Conservation (phyloP, 2,113 vertebrate species). For the Lathamus discolor region DNA sequence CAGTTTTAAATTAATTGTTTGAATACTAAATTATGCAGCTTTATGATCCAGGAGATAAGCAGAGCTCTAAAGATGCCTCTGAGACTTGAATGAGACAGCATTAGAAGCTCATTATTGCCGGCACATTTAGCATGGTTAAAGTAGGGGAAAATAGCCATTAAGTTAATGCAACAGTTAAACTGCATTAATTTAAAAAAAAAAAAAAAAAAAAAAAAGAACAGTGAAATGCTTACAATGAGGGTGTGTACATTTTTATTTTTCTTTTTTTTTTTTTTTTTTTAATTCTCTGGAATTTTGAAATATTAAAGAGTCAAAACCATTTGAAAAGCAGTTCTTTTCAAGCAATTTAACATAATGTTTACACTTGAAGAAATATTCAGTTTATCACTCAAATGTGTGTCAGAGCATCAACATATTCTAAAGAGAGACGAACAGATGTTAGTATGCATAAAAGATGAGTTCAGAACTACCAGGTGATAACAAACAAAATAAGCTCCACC, state of each 20-base stretch:
- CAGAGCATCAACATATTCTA: not conserved
- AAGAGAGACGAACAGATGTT: constrained; percentile 38
- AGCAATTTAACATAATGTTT: not conserved
- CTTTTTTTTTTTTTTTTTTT: not conserved
- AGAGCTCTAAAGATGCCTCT: constrained; percentile 80
- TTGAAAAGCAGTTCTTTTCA: not conserved
- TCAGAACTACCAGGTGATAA: not conserved
- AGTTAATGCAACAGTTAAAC: constrained; percentile 85
- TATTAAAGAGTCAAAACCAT: constrained; percentile 3
- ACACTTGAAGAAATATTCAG: not conserved
- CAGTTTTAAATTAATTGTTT: constrained; percentile 83
- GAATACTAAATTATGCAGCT: constrained; percentile 83
- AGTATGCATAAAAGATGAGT: constrained; percentile 4
- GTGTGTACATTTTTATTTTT: not conserved
- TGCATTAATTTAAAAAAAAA: constrained; percentile 80
- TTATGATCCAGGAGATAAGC: constrained; percentile 85
- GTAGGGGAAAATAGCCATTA: constrained; percentile 82
- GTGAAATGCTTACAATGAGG: constrained; percentile 55
- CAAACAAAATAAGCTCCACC: not conserved
- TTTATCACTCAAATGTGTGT: not conserved
- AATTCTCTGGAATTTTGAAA: not conserved
- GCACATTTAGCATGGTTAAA: constrained; percentile 85
- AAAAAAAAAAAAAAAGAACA: constrained; percentile 42
- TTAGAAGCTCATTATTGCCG: constrained; percentile 82
- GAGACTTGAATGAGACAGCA: constrained; percentile 79